Conservation (phyloP, 2,888 invertebrate species). For the Ochropleura plecta region DNA sequence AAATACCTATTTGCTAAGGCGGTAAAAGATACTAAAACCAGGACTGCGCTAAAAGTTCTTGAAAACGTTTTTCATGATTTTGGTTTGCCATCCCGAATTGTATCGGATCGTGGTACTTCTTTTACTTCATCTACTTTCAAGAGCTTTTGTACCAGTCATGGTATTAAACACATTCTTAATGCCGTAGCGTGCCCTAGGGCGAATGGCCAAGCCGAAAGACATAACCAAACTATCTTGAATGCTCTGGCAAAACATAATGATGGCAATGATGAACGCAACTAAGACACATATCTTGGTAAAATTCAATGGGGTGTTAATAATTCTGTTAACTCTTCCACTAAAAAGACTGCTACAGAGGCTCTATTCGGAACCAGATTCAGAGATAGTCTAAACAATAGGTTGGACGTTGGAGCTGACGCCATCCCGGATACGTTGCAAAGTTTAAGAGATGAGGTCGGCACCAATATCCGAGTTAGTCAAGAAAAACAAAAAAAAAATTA, state of each 20-base stretch:
- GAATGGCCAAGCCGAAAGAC: no score
- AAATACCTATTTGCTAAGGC: neutral
- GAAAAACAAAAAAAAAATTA: no score
- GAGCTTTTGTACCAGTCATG: neutral
- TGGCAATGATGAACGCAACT: neutral
- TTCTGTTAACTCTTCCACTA: no score
- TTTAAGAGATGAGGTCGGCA: no score
- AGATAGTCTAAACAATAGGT: neutral
- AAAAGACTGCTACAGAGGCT: neutral
- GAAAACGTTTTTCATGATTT: conserved; percentile 12
- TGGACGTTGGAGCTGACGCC: no score
- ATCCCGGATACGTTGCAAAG: no score
- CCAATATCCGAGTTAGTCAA: no score
- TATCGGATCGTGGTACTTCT: conserved; percentile 16
- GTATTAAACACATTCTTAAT: neutral
- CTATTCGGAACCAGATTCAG: neutral
- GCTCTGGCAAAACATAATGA: neutral
- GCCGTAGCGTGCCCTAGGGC: neutral
- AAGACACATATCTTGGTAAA: neutral
- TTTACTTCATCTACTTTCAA: conserved; percentile 10
- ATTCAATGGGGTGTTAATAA: neutral
- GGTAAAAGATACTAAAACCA: neutral
- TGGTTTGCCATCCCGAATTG: neutral
- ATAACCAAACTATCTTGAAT: neutral
- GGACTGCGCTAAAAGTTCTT: conserved; percentile 3